phyloP scores from a whole-genome alignment of 2,888 invertebrate species.

The Chouioia cunea region DNA sequence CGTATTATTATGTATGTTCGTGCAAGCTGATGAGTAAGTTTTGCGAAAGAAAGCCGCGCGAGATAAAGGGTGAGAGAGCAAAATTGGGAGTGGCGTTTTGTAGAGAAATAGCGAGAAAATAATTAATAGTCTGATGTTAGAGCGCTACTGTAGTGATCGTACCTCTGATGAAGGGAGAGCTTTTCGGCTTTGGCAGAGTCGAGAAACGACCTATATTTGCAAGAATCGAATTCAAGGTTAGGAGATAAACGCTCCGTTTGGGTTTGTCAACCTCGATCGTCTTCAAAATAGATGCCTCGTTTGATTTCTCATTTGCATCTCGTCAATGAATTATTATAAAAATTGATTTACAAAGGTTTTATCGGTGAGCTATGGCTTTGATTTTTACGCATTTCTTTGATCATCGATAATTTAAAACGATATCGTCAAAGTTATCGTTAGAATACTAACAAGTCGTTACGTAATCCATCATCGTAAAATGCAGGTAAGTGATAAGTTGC shows the following conservation, averaged over 20 bases:
- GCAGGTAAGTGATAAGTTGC: no score
- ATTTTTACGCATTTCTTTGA: no score
- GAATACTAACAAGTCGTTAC: no score
- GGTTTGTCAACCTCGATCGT: slow-evolving; percentile 40
- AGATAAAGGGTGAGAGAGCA: slow-evolving; percentile 4
- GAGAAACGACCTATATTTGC: slow-evolving; percentile 57
- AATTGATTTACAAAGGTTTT: background rate
- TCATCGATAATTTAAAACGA: no score
- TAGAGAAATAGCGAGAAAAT: background rate
- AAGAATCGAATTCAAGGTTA: slow-evolving; percentile 47
- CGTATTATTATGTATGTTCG: background rate
- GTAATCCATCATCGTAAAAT: no score
- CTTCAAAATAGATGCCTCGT: slow-evolving; percentile 28
- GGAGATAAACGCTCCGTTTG: slow-evolving; percentile 23
- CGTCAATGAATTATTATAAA: background rate
- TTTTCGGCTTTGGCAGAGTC: slow-evolving; percentile 63
- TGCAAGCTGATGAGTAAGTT: slow-evolving; percentile 10
- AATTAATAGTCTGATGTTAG: background rate
- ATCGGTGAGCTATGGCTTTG: no score
- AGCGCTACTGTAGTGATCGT: slow-evolving; percentile 52
- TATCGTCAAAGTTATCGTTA: no score
- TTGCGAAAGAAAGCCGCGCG: slow-evolving; percentile 4
- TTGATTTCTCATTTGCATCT: background rate
- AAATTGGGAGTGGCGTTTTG: background rate
- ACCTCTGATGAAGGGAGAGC: slow-evolving; percentile 62